phyloP scores from a whole-genome alignment of 35 echinoderm and acorn worm species.

The Anneissia japonica region DNA sequence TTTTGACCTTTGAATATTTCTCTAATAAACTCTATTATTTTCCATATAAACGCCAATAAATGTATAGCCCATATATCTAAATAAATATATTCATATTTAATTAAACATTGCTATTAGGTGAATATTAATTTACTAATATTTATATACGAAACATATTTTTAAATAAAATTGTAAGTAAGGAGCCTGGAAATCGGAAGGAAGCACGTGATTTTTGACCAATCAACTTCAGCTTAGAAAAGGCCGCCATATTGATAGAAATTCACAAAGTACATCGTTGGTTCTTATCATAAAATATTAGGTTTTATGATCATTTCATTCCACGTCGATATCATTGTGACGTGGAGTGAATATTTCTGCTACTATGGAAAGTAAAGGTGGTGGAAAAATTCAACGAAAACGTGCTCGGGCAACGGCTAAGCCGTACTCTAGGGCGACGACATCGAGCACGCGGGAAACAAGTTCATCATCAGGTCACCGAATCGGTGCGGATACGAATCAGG shows the following conservation, averaged over 20 bases:
- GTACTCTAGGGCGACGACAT: conserved; percentile 71
- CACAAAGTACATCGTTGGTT: conserved; percentile 1
- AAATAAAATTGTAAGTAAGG: not conserved
- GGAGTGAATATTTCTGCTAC: conserved; percentile 13
- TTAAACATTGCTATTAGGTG: not conserved
- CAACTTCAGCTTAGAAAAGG: conserved; percentile 64
- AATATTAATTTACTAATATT: not conserved
- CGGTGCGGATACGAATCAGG: not conserved
- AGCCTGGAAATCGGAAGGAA: not conserved
- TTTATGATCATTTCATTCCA: conserved; percentile 4
- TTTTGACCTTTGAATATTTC: not conserved
- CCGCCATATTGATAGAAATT: conserved; percentile 86
- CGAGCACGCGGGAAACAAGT: not conserved
- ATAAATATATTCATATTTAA: not conserved
- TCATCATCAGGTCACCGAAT: not conserved
- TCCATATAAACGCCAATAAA: no score
- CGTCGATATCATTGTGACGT: conserved; percentile 10
- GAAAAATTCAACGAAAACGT: conserved; percentile 81
- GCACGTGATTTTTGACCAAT: conserved; percentile 60
- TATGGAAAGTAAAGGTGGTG: conserved; percentile 84
- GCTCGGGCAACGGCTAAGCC: conserved; percentile 50
- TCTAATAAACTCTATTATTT: no score
- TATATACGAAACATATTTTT: not conserved
- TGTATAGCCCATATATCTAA: not conserved
- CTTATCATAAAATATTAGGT: conserved; percentile 30